Evolutionary conservation across 92 coral and sea anemone genomes (phyloP).

Genomic region (Actinostola sp.): DNA sequence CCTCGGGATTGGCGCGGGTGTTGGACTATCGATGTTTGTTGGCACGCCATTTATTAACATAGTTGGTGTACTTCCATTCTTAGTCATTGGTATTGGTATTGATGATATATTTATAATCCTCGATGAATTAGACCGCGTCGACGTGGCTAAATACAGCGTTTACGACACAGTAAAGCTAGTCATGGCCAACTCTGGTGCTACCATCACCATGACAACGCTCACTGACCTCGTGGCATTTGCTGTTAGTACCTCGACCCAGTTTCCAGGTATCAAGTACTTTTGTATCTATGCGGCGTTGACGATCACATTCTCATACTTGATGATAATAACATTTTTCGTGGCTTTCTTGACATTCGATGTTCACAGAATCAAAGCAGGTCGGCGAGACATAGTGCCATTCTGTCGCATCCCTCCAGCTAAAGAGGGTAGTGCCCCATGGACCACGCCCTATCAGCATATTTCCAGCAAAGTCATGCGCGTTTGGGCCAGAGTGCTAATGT

Average conservation of each 20-base stretch:
- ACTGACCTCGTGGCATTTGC: slow-evolving; percentile 88
- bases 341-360: slow-evolving; percentile 70
- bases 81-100: slow-evolving; percentile 78
- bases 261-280: slow-evolving; percentile 71
- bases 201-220: slow-evolving; percentile 88
- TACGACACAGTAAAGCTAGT: slow-evolving; percentile 54
- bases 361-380: slow-evolving; percentile 61
- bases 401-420: slow-evolving; percentile 35
- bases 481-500: slow-evolving; percentile 61
- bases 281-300: slow-evolving; percentile 73
- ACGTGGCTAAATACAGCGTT: slow-evolving; percentile 33
- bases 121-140: slow-evolving; percentile 76
- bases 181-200: slow-evolving; percentile 80
- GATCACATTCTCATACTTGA: slow-evolving; percentile 49
- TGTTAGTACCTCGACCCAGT: slow-evolving; percentile 76
- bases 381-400: slow-evolving; percentile 56
- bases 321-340: slow-evolving; percentile 69
- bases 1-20: slow-evolving; percentile 72
- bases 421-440: slow-evolving; percentile 40
- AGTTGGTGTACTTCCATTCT: slow-evolving; percentile 76
- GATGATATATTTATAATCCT: slow-evolving; percentile 83
- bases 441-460: slow-evolving; percentile 42
- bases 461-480: slow-evolving; percentile 57
- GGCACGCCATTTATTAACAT: slow-evolving; percentile 71
- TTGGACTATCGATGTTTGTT: slow-evolving; percentile 66